Evolutionary conservation across 35 echinoderm and acorn worm species (phyloP).

Genomic region (Eucidaris tribuloides): DNA sequence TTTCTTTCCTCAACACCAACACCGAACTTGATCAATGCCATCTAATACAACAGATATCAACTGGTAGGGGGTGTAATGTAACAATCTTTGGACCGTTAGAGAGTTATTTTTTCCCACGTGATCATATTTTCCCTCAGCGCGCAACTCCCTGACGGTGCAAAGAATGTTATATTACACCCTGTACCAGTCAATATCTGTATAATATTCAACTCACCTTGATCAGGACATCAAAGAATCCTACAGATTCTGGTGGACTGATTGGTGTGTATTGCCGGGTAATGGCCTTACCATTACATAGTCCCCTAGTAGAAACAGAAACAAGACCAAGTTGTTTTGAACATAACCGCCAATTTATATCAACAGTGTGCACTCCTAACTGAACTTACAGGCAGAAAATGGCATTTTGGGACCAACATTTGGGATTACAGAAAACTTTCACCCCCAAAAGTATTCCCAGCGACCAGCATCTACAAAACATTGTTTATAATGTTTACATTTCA

Average conservation of each 20-base stretch:
- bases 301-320: conserved; percentile 19
- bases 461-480: not conserved
- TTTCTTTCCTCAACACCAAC: too few relatives aligned
- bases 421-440: too few relatives aligned
- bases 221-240: conserved; percentile 57
- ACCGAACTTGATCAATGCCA: too few relatives aligned
- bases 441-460: not conserved
- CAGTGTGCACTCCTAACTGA: too few relatives aligned
- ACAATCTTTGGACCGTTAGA: too few relatives aligned
- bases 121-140: too few relatives aligned
- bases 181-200: too few relatives aligned
- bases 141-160: not conserved
- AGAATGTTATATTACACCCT: too few relatives aligned
- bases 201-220: conserved; percentile 68
- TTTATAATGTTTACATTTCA: not conserved
- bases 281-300: not conserved
- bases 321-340: not conserved
- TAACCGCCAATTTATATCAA: too few relatives aligned
- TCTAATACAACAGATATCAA: too few relatives aligned
- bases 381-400: too few relatives aligned
- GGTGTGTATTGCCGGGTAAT: conserved; percentile 81
- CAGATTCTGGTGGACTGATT: conserved; percentile 35
- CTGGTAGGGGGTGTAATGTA: too few relatives aligned
- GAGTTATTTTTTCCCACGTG: not conserved
- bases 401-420: not conserved